Evolutionary conservation across 1,140 invertebrate species (phyloP), one percentile per base, ranked within the genome.

Genomic region (Procambarus clarkii): DNA sequence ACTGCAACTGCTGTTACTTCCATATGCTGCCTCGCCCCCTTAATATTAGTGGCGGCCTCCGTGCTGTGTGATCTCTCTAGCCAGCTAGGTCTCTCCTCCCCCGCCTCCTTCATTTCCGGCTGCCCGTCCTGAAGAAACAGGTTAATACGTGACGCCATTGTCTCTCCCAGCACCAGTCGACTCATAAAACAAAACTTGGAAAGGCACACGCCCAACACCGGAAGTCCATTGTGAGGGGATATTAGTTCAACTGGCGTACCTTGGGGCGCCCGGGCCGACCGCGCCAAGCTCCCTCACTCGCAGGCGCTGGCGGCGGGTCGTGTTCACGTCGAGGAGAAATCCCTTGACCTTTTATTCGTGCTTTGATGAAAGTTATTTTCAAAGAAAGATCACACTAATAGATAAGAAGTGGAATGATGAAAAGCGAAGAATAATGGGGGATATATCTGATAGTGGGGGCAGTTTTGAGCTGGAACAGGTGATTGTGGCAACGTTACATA

Each of bases 221-320:
- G 87, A 89, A 89, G 87, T 89, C 87, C 80, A 89, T 89, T 89
- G 87, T 89, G 87, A 89, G 64, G 69, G 87, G 80, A 89, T 89
- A 89, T 89, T 89, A 89, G 87, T 89, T 89, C 87, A 89, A 89
- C 79, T 89, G 87, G 50, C 87, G 87, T 89, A 64, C 79, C 71
- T 88, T 54, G 80, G 80, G 87, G 60, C 34, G 77, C 50, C 13
- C 44, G 50, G 71, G 46, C 50, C 74, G 50, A 58, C 74, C 48
- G 24, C 45, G 1, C 44, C n/a, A 54, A 44, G 21, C 34, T 74
- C 7, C 24, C 5, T 60, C 13, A 8, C 54, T 50, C 7, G 77
- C 7, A 34, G 3, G 46, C 45, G 13, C n/a, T n/a, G 44, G 24
- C 48, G 50, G 34, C 34, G 34, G 34, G 34, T 34, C 34, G 34